Evolutionary conservation across 2,888 invertebrate genomes (phyloP), one percentile per base, ranked within the genome.

Genomic region (Idaea dimidiata): DNA sequence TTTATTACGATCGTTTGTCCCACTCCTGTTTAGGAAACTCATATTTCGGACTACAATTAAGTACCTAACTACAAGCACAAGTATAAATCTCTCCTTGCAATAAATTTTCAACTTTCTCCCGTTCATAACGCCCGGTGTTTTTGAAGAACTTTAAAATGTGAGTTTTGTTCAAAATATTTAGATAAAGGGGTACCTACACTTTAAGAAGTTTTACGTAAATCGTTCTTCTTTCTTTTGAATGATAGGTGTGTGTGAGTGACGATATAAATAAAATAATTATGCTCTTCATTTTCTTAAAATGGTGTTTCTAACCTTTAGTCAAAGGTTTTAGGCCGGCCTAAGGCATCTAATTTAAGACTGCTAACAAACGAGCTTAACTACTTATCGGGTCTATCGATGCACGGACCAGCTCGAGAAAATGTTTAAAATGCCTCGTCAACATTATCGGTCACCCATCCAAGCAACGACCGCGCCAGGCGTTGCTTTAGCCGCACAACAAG

Each of bases 1-100:
- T 77, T 68, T 67, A 73, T 72, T 66, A 58, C 58, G 53, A 66
- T 65, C 62, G 66, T 68, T 70, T 68, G 63, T 72, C 66, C 61
- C 62, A 62, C 61, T 43, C 14, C 60, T 60, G 56, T 57, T 54
- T n/a, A 16, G 8, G 59, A 63, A 60, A 63, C 62, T 65, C 59
- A 63, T 65, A 64, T 66, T 60, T 60, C 53, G 58, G 59, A 58
- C 43, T 43, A 43, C 43, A 43, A 43, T 43, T 43, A 43, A 43
- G 43, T 43, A 43, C 10, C 14, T 43, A 43, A 43, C 43, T 59
- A 70, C 65, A 68, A 68, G 67, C 56, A 62, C 61, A 61, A 64
- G 63, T 63, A 66, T 68, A 68, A 65, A 68, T 70, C 66, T 66
- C 61, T 58, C 43, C 57, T 58, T 62, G 62, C 58, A 58, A 61